phyloP scores from a whole-genome alignment of 2,797 vertebrate species.

The Gambusia yucatana region DNA sequence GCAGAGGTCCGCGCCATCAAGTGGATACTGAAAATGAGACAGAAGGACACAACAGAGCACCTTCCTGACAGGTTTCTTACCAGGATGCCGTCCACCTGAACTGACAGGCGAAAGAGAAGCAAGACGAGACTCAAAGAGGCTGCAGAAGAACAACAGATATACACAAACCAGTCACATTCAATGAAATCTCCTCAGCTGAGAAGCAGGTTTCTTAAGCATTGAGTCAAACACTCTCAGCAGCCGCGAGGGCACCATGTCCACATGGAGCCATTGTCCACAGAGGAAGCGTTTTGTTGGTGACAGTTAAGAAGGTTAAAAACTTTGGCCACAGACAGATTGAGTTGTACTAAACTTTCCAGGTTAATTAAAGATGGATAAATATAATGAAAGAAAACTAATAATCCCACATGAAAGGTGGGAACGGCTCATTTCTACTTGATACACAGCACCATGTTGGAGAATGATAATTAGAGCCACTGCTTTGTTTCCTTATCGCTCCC shows the following conservation, averaged over 20 bases:
- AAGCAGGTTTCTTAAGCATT: too few species aligned
- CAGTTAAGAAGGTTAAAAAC: neutral
- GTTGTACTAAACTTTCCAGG: neutral
- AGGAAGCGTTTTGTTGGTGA: too few species aligned
- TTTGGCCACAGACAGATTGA: neutral
- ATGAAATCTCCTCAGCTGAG: too few species aligned
- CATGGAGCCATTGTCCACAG: too few species aligned
- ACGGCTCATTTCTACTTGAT: neutral
- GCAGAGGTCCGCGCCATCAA: too few species aligned
- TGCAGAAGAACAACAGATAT: neutral
- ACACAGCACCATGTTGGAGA: neutral
- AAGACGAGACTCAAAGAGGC: neutral
- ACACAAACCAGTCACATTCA: too few species aligned
- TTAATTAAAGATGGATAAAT: slow-evolving; percentile 5
- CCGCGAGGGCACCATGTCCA: too few species aligned
- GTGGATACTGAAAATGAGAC: too few species aligned
- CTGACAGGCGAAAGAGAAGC: neutral
- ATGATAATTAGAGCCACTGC: neutral
- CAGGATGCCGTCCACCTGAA: too few species aligned
- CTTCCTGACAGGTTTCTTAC: too few species aligned
- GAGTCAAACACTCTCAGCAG: too few species aligned
- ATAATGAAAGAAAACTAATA: neutral
- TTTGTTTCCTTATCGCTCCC: neutral
- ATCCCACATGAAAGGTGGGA: neutral
- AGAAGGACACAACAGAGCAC: too few species aligned